A percentile compares a stretch with the other conserved stretches of the same genome.
Evolutionary conservation across 2,888 invertebrate species (phyloP).

Genomic region (Scaptodrosophila latifasciaeformis): DNA sequence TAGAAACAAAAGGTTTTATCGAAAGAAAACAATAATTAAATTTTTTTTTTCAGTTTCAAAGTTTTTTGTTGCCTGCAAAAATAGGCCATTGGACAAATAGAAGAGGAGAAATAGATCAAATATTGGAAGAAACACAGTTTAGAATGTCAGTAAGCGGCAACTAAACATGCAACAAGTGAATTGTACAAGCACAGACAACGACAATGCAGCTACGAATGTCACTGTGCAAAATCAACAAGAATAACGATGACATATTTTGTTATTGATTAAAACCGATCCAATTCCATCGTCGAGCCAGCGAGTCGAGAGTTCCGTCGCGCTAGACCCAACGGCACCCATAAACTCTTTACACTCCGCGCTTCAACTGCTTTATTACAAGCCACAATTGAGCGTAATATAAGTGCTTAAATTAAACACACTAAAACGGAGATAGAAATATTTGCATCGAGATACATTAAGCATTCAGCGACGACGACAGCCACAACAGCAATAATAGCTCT

Average conservation of each 20-base stretch:
- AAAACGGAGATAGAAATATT: too few species aligned
- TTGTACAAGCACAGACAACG: too few species aligned
- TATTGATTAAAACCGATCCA: conserved; percentile 65
- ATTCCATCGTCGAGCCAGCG: conserved; percentile 33
- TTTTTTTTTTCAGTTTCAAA: conserved; percentile 46
- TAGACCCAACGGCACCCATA: conserved; percentile 51
- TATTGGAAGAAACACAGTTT: too few species aligned
- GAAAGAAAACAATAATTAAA: background rate
- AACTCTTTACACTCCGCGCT: too few species aligned
- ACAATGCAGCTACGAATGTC: conserved; percentile 31
- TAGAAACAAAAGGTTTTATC: background rate
- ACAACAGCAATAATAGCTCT: conserved; percentile 28
- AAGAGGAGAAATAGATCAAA: conserved; percentile 10
- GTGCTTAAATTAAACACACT: conserved; percentile 3
- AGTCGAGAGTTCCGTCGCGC: conserved; percentile 3
- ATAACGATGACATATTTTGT: conserved; percentile 54
- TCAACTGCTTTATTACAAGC: too few species aligned
- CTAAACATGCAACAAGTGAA: too few species aligned
- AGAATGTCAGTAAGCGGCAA: too few species aligned
- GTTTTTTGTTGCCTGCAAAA: conserved; percentile 32
- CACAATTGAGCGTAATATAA: conserved; percentile 49
- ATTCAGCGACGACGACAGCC: conserved; percentile 37
- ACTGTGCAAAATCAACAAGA: conserved; percentile 38
- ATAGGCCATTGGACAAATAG: too few species aligned
- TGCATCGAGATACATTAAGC: conserved; percentile 45